Evolutionary conservation across 2,113 vertebrate species (phyloP), one percentile per base, ranked within the genome.

Genomic region (Megaptera novaeangliae): DNA sequence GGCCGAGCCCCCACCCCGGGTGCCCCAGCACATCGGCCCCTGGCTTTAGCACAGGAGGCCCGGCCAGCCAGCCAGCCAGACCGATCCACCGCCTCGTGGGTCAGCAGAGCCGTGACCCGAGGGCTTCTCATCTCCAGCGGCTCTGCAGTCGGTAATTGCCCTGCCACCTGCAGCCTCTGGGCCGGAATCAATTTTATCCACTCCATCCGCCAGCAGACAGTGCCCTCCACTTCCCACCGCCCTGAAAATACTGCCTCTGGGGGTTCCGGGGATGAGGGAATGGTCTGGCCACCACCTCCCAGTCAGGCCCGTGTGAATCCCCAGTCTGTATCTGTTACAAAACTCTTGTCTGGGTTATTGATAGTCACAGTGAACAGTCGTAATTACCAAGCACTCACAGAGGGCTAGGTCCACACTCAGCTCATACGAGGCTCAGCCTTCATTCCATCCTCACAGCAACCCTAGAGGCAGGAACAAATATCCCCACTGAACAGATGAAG

Each of bases 41-140:
- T 0, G 0, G 17, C 17, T 90, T 75, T 11, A 2, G 68, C 21
- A 23, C 20, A 15, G 5, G 61, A 39, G 25, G 36, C 66, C 68
- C 0, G 0, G 29, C 20, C 6, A 9, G 8, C 63, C 25, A 6
- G 23, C 61, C 49, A 21, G 59, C n/a, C 27, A 44, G 44, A 1
- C 15, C 0, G 2, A 27, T 44, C 3, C 0, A 0, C 20, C 17
- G 0, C 36, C 0, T 13, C 2, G 0, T 39, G 27, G 36, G 80
- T 74, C 85, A 72, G 34, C 69, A 23, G 31, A 88, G 64, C 46
- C 3, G 1, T 72, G 96, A 96, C 88, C 94, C 1, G 0, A 1
- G 18, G 27, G 17, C 92, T 17, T 31, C 86, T 88, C 96, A 41
- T 36, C 80, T 59, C 71, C 25, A 0, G 59, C 20, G 0, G 29